Base-by-base conservation (phyloP, 2,113 vertebrate species). In the Syngnathus typhle region DNA sequence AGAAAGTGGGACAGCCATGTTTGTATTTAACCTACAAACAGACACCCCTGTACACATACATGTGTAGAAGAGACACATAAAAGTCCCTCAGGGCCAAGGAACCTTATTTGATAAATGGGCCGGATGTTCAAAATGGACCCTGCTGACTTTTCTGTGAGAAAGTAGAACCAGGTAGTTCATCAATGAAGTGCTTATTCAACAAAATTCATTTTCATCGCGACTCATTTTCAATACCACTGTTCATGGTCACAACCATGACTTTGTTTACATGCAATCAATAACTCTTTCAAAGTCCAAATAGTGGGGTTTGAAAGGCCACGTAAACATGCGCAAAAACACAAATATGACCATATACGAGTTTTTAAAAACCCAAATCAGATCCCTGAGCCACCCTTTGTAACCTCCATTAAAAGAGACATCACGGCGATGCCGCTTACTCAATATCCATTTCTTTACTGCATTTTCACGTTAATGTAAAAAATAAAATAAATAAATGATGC, bases 11-110 rank as follows among this genome's bases (percentile, higher is more conserved):
- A 79, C 76, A 52, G 75, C 63, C 55, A 56, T 69, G 60, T 83
- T 80, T 80, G 77, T 75, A 70, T 84, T 83, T 75, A 85, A 84
- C 74, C 77, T 74, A 69, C 73, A 79, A 80, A 87, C 59, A 79
- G 60, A 62, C 64, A 44, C 41, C 62, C 43, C 60, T 62, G 59
- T 49, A 10, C 46, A 64, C 65, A 77, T 60, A 72, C 69, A 70
- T 61, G 64, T 75, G 76, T 47, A 56, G 71, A 73, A 43, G 62
- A 75, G 82, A 75, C 65, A 70, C 58, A 73, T 71, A 61, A 36
- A 36, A 7, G 2, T 15, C 27, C 27, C 27, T 23, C 5, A 23
- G 52, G 4, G 52, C 6, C 27, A 18, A 60, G 54, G 49, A 76
- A n/a, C 19, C 47, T 64, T 39, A 67, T 77, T 78, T 73, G 39